These are phyloP conservation scores for Drosophila gunungcola DNA, from an alignment of 1,140 invertebrate species.

Conservation along the genomic window DNA sequence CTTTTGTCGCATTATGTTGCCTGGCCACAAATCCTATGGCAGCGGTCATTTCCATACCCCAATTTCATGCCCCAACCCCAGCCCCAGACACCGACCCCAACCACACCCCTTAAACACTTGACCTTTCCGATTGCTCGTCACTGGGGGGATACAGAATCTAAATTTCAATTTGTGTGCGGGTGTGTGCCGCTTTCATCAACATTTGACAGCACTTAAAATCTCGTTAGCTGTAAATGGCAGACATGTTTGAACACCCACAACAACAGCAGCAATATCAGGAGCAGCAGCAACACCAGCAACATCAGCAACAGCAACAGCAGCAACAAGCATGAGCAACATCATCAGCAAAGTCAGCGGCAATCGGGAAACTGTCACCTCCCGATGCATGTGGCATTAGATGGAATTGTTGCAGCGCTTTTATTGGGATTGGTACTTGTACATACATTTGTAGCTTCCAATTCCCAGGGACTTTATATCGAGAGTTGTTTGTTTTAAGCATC, in stretches of 20 bases:
- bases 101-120: constrained; percentile 1
- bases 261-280: constrained; percentile 20
- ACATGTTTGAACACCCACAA: constrained; percentile 32
- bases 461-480: not conserved
- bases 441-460: constrained; percentile 40
- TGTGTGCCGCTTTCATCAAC: constrained; percentile 31
- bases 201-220: constrained; percentile 56
- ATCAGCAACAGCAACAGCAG: constrained; percentile 4
- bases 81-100: not conserved
- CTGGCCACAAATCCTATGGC: constrained; percentile 8
- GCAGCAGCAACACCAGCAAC: constrained; percentile 4
- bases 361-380: constrained; percentile 21
- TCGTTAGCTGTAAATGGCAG: constrained; percentile 53
- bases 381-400: constrained; percentile 38
- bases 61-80: not conserved
- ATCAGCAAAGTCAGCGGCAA: constrained; percentile 9
- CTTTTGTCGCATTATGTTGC: constrained; percentile 17
- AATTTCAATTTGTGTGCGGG: constrained; percentile 25
- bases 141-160: constrained; percentile 9
- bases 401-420: constrained; percentile 44
- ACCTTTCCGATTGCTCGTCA: constrained; percentile 5
- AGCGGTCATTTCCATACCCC: not conserved
- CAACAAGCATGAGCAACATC: constrained; percentile 6
- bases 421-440: constrained; percentile 44
- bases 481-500: constrained; percentile 13